Conservation (phyloP, 2,797 vertebrate species). For the Scarus forsteni region DNA sequence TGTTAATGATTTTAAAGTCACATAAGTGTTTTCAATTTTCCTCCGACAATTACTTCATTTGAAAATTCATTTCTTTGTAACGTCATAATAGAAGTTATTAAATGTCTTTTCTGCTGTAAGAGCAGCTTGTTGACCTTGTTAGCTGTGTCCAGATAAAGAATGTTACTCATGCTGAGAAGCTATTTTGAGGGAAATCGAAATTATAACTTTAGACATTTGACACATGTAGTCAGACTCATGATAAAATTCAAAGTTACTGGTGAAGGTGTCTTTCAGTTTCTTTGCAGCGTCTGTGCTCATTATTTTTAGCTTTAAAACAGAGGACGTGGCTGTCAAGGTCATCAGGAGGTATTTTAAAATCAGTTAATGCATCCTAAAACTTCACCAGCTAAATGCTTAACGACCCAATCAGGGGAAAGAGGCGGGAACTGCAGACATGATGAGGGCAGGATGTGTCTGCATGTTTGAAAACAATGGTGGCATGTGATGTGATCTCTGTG, state of each 20-base stretch:
- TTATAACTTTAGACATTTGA: background rate
- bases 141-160: background rate
- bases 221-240: background rate
- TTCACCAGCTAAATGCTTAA: too few relatives aligned
- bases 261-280: background rate
- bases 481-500: too few relatives aligned
- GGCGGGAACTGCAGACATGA: too few relatives aligned
- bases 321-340: too few relatives aligned
- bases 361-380: too few relatives aligned
- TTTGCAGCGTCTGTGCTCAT: too few relatives aligned
- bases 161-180: background rate
- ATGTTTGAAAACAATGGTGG: too few relatives aligned
- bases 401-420: too few relatives aligned
- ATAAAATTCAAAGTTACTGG: background rate
- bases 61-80: background rate
- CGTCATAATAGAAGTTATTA: background rate
- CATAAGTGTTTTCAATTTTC: background rate
- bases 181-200: background rate
- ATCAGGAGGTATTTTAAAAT: too few relatives aligned
- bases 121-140: conserved; percentile 1
- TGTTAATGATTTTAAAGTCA: background rate
- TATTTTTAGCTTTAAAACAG: too few relatives aligned
- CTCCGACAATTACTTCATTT: background rate
- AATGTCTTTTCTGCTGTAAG: background rate
- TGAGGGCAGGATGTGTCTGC: too few relatives aligned